phyloP scores from a whole-genome alignment of 2,888 invertebrate species.

The Caenorhabditis sp. region DNA sequence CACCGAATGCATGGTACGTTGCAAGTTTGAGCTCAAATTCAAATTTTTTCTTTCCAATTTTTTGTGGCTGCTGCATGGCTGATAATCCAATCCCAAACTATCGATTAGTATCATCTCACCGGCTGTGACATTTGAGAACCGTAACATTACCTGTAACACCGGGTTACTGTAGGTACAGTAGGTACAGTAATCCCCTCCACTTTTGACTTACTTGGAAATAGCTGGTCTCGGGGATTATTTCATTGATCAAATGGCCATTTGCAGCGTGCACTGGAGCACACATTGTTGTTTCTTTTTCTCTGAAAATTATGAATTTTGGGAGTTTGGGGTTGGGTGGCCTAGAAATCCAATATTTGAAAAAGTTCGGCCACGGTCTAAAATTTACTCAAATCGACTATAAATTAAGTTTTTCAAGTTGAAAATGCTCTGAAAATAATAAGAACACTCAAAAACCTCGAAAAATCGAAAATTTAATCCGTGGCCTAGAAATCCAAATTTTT shows the following conservation, averaged over 20 bases:
- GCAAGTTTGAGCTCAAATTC: conserved; percentile 5
- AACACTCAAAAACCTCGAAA: too few relatives aligned
- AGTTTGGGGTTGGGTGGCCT: not conserved
- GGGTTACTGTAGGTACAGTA: too few relatives aligned
- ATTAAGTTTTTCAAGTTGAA: too few relatives aligned
- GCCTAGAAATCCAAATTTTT: not conserved
- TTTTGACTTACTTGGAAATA: conserved; percentile 65
- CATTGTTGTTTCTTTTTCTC: conserved; percentile 65
- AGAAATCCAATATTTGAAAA: not conserved
- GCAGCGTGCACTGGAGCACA: conserved; percentile 67
- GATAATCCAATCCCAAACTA: conserved; percentile 60
- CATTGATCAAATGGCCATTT: conserved; percentile 66
- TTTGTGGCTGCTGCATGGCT: conserved; percentile 57
- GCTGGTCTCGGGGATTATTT: conserved; percentile 67
- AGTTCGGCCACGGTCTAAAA: not conserved
- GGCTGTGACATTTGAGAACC: conserved; percentile 70
- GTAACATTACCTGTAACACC: conserved; percentile 70
- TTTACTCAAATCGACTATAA: too few relatives aligned
- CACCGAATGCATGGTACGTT: conserved; percentile 35
- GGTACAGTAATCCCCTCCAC: not conserved
- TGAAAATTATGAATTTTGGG: conserved; percentile 26
- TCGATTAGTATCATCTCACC: conserved; percentile 71
- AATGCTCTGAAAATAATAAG: too few relatives aligned
- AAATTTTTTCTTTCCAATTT: not conserved
- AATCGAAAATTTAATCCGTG: not conserved